Conservation (phyloP, 2,888 invertebrate species). For the Lasius platythorax region DNA sequence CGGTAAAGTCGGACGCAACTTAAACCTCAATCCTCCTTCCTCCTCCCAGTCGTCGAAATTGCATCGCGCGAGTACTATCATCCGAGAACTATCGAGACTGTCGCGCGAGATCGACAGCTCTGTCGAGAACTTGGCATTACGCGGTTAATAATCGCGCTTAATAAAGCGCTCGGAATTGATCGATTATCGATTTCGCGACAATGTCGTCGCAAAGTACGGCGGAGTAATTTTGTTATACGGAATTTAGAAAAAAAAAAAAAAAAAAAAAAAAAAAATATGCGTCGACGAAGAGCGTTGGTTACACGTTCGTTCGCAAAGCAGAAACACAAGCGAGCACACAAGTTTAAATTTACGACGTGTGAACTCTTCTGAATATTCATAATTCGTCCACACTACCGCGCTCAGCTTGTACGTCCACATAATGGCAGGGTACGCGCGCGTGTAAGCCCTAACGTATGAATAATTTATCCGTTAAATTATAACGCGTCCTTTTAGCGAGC, state of each 20-base stretch:
- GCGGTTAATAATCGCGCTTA: not conserved
- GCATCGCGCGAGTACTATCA: not conserved
- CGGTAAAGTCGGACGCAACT: constrained; percentile 61
- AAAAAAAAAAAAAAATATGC: not conserved
- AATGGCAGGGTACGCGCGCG: constrained; percentile 71
- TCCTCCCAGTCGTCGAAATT: constrained; percentile 48
- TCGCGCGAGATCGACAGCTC: not conserved
- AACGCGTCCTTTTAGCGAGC: constrained; percentile 58
- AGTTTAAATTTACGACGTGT: constrained; percentile 77
- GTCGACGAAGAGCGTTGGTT: not conserved
- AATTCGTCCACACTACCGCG: constrained; percentile 69
- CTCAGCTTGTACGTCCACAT: constrained; percentile 68
- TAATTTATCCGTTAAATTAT: constrained; percentile 80
- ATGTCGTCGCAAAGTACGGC: not conserved
- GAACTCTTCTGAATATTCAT: constrained; percentile 83
- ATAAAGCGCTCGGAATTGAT: not conserved
- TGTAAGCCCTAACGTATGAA: constrained; percentile 76
- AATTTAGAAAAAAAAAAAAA: not conserved
- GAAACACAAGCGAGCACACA: constrained; percentile 52
- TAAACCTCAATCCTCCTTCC: constrained; percentile 45
- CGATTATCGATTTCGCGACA: not conserved
- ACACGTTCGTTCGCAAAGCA: constrained; percentile 20
- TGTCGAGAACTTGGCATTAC: not conserved
- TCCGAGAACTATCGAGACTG: constrained; percentile 41
- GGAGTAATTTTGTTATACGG: not conserved